Base-by-base conservation (phyloP, 2,113 vertebrate species). In the Sinosuthora webbiana region DNA sequence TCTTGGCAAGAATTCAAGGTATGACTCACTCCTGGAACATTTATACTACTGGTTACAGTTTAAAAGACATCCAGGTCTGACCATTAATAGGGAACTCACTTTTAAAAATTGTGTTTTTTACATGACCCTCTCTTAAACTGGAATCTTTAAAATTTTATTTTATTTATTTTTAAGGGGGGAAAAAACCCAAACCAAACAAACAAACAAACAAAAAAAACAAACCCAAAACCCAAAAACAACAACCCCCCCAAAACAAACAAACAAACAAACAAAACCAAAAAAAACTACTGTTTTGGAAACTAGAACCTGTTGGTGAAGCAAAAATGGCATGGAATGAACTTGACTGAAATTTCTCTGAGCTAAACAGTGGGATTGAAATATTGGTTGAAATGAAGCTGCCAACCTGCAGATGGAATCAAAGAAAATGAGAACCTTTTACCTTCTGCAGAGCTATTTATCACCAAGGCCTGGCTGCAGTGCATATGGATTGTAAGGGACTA, bases 361-460 rank as follows among this genome's bases (percentile, higher is more conserved):
- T 75, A 37, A 90, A 77, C 42, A 64, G 4, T 55, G 55, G 52
- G 53, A 63, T 5, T 64, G 63, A 89, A 92, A 74, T 63, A 88
- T 2, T 25, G 27, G n/a, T 63, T 81, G 64, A 77, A 90, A 78
- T 7, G 9, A 79, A 92, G 69, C 37, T 88, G 74, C 84, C 67
- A 87, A 6, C 67, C 81, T 82, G 87, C 74, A 89, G 87, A 69
- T 90, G 92, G 85, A 93, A 95, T 89, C 84, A 84, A 89, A 82
- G 91, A 89, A 95, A 91, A 91, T 3, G 23, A 89, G 75, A 57
- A 91, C 78, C 87, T 95, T 94, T 82, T 76, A 47, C 87, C 73
- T 92, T 93, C 91, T 91, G 87, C 77, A 93, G 95, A 91, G 93
- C 89, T 89, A 87, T 96, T 91, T 73, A 79, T 95, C 96, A 95